These are phyloP conservation scores for Pachyramphus minor DNA, from an alignment of 2,113 vertebrate species.

Conservation along the genomic window DNA sequence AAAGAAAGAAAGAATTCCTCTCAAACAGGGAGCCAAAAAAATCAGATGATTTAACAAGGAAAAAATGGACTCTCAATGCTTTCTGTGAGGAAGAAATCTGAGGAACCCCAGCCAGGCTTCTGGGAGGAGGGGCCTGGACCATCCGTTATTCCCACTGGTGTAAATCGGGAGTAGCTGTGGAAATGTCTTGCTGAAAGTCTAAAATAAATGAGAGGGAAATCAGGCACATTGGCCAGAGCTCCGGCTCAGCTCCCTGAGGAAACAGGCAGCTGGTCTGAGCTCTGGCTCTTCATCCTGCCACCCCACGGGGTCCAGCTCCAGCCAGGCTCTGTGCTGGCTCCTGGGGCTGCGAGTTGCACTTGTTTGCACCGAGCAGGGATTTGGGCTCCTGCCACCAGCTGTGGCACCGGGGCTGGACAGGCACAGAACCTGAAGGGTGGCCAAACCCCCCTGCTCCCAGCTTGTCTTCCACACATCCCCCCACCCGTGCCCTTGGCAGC, in stretches of 20 bases:
- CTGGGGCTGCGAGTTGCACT: background rate
- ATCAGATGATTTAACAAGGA: constrained; percentile 61
- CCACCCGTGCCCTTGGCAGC: background rate
- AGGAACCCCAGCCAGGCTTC: constrained; percentile 29
- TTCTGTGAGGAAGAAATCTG: constrained; percentile 31
- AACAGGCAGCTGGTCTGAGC: background rate
- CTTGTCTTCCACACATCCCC: background rate
- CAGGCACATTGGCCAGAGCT: background rate
- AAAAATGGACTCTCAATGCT: constrained; percentile 50
- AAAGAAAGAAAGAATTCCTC: constrained; percentile 47
- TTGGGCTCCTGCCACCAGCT: background rate
- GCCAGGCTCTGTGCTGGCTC: background rate
- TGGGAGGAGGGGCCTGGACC: constrained; percentile 25
- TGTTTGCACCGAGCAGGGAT: background rate
- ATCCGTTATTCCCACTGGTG: background rate
- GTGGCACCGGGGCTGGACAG: background rate
- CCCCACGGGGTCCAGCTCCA: background rate
- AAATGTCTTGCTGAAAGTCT: constrained; percentile 41
- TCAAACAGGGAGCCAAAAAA: constrained; percentile 35
- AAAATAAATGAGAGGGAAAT: constrained; percentile 31
- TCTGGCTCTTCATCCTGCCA: background rate
- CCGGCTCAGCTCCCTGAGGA: background rate
- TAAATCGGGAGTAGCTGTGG: constrained; percentile 39
- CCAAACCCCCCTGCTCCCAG: background rate
- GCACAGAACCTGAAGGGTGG: background rate